Base-by-base conservation (phyloP, 2,888 invertebrate genomes). In the Drosophila atroscutellata region DNA sequence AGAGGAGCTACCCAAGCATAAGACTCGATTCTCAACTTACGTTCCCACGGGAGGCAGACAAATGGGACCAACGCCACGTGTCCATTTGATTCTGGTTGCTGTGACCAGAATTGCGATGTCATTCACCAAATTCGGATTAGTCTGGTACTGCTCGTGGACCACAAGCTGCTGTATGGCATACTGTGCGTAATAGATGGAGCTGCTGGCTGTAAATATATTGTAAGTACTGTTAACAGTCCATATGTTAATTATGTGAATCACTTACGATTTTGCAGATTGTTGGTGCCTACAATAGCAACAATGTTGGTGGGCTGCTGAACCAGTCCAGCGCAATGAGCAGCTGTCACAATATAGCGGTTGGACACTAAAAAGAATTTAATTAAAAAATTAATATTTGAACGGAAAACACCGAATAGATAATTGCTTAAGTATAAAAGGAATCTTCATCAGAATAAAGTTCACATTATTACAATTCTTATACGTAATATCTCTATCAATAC, bases 21-120 rank as follows among this genome's bases (percentile, higher is more conserved):
- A 6, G 2, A 1, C 5, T 5, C 0, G 8, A 9, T 3, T 2
- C 18, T 52, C 0, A 15, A 84, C 89, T 87, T 73, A 92, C 92
- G 65, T 83, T 67, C 92, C 92, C 30, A 83, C 81, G 58, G 95
- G 94, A 0, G 95, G 95, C 52, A 95, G 89, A 82, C 95, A 95
- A 56, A 93, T 94, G 0, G 95, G 95, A 1, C 95, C 95, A 6
- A 95, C 94, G 37, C 93, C 92, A 1, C 93, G 85, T 26, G 92
- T 93, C 86, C 94, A 95, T 3, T 67, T 61, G 0, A 95, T 95
- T 1, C 52, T 47, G 0, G 60, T 75, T 0, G 68, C 66, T 0
- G 94, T 93, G 62, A 91, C 84, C 1, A 95, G 55, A 2, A 95
- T 52, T 0, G 94, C 94, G 51, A 95, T 94, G 80, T 95, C 95